These are phyloP conservation scores for Mus spretus DNA, from an alignment of 2,797 vertebrate genomes.

Conservation along the genomic window DNA sequence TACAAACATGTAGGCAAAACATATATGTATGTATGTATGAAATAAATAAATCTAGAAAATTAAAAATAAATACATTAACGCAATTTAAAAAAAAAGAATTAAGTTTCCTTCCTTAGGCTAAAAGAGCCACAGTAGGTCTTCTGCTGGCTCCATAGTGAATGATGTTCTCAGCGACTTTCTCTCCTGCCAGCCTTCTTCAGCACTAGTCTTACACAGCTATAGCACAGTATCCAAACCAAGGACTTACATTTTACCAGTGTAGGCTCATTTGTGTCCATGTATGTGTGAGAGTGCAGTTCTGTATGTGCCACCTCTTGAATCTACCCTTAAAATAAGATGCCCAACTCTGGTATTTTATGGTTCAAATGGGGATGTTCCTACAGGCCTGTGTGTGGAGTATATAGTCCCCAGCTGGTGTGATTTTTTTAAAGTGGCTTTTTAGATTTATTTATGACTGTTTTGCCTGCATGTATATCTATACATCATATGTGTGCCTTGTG, in stretches of 20 bases:
- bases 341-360: background rate
- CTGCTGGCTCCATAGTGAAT: background rate
- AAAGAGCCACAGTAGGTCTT: background rate
- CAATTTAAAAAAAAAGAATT: background rate
- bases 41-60: background rate
- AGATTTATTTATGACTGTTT: background rate
- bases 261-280: background rate
- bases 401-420: background rate
- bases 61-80: background rate
- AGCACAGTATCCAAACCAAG: constrained; percentile 21
- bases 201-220: background rate
- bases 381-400: background rate
- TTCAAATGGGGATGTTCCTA: background rate
- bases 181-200: background rate
- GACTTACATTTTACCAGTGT: background rate
- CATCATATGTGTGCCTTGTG: background rate
- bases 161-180: background rate
- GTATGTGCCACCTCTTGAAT: background rate
- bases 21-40: too few species aligned
- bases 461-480: background rate
- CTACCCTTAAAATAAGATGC: background rate
- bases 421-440: background rate
- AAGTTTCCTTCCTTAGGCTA: background rate
- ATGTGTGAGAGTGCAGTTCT: background rate
- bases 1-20: background rate